A percentile compares a stretch with the other conserved stretches of the same genome.
These are phyloP conservation scores for Orientallactaga bullata DNA, from an alignment of 2,113 vertebrate species.

Conservation along the genomic window DNA sequence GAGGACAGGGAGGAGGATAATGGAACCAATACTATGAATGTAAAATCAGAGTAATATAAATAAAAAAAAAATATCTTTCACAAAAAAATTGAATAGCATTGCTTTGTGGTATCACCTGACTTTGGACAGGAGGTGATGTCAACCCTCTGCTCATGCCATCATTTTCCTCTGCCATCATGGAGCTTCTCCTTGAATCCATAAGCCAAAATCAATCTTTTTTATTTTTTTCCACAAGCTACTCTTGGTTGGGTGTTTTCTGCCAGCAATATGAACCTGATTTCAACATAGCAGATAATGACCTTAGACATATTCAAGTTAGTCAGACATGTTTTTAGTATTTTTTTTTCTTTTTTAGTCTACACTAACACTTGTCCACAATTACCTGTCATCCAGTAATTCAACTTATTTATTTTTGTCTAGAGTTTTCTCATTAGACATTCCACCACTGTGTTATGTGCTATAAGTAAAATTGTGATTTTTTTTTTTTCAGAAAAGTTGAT, in stretches of 20 bases:
- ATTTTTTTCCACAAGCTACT: too few relatives aligned
- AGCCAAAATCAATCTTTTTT: too few relatives aligned
- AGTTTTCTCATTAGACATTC: background rate
- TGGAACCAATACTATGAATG: too few relatives aligned
- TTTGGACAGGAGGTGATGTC: background rate
- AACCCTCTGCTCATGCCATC: background rate
- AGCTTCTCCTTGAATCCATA: too few relatives aligned
- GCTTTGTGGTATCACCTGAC: background rate
- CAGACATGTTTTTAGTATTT: background rate
- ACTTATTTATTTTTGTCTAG: background rate
- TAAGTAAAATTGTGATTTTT: background rate
- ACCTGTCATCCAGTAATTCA: background rate
- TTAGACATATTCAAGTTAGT: background rate
- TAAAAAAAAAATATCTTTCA: too few relatives aligned
- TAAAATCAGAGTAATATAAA: too few relatives aligned
- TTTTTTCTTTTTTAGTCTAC: background rate
- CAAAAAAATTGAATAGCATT: conserved; percentile 44
- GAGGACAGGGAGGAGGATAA: too few relatives aligned
- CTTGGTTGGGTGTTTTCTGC: background rate
- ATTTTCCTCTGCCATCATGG: too few relatives aligned
- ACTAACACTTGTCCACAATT: too few relatives aligned
- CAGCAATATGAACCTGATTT: background rate
- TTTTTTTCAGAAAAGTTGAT: background rate
- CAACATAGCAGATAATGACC: too few relatives aligned
- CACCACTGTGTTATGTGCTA: background rate